Conservation (phyloP, 2,888 invertebrate species). For the Cheilosia scutellata region DNA sequence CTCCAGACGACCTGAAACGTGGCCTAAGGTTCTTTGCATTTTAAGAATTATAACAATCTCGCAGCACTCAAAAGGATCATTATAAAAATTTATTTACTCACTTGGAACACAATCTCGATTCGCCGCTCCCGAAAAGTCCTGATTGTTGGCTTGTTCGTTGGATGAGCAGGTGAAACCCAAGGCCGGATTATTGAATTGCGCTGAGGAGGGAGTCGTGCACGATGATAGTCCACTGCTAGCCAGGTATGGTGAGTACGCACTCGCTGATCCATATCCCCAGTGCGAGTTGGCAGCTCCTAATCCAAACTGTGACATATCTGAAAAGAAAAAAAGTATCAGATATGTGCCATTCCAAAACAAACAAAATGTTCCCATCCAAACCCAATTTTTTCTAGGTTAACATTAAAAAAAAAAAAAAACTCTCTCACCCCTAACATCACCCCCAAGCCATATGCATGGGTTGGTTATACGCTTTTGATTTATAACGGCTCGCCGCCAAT, state of each 20-base stretch:
- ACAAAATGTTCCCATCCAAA: background rate
- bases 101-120: constrained; percentile 86
- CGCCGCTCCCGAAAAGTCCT: constrained; percentile 86
- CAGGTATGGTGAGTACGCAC: constrained; percentile 94
- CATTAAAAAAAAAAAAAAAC: background rate
- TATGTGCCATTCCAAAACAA: background rate
- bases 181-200: constrained; percentile 90
- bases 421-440: background rate
- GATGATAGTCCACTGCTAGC: constrained; percentile 89
- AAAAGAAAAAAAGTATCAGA: constrained; percentile 53
- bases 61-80: background rate
- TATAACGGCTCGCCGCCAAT: constrained; percentile 78
- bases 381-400: constrained; percentile 21
- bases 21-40: too few species aligned
- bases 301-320: constrained; percentile 95
- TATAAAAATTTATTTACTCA: constrained; percentile 78
- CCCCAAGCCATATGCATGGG: background rate
- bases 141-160: constrained; percentile 87
- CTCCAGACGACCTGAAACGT: too few species aligned
- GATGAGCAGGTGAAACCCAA: constrained; percentile 89
- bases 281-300: constrained; percentile 93
- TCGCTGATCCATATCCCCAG: constrained; percentile 94
- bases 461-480: constrained; percentile 77
- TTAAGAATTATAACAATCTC: too few species aligned
- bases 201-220: constrained; percentile 89